phyloP scores from a whole-genome alignment of 2,113 vertebrate genomes.

The Xiphias gladius region DNA sequence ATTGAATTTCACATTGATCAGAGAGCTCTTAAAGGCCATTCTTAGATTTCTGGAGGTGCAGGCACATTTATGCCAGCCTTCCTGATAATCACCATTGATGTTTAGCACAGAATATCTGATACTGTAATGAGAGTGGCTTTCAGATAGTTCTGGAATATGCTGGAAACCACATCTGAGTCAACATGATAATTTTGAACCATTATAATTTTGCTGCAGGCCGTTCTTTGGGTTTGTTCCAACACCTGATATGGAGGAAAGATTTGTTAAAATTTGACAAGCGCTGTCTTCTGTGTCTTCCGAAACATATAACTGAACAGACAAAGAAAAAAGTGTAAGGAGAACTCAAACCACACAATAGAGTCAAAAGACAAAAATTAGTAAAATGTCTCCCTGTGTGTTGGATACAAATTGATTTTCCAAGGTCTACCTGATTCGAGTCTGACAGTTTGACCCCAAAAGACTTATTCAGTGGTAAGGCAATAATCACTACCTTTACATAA shows the following conservation, averaged over 20 bases:
- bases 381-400: not conserved
- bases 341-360: not conserved
- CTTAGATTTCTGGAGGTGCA: conserved; percentile 10
- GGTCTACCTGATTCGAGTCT: too few species aligned
- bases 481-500: not conserved
- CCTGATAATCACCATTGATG: conserved; percentile 2
- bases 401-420: too few species aligned
- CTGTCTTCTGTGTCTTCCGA: not conserved
- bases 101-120: not conserved
- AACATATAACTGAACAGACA: not conserved
- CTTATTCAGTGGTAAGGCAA: not conserved
- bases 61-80: not conserved
- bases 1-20: conserved; percentile 37
- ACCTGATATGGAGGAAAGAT: not conserved
- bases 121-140: not conserved
- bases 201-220: not conserved
- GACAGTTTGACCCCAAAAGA: not conserved
- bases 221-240: not conserved
- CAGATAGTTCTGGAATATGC: not conserved
- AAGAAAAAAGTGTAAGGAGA: not conserved
- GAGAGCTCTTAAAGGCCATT: conserved; percentile 13
- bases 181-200: not conserved
- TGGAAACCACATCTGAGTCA: not conserved
- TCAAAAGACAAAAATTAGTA: not conserved
- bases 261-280: not conserved